Conservation (phyloP, 2,797 vertebrate genomes). For the Ceyx erithaca region DNA sequence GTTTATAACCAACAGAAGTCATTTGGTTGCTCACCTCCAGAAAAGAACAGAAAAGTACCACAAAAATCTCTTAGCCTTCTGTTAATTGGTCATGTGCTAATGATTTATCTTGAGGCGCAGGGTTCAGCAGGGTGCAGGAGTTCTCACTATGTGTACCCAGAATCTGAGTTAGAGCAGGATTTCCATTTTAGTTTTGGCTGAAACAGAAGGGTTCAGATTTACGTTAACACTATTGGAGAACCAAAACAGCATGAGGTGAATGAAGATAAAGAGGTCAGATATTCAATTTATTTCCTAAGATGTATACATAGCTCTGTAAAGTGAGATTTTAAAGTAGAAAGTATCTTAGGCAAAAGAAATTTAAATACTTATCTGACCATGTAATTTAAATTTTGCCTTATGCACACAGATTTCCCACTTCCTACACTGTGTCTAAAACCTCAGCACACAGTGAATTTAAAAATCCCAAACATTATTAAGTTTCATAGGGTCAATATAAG, state of each 20-base stretch:
- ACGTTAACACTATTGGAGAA: neutral
- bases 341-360: neutral
- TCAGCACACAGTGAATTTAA: accelerated
- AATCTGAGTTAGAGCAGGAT: neutral
- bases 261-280: neutral
- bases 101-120: neutral
- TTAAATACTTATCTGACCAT: neutral
- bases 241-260: neutral
- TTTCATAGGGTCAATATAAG: neutral
- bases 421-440: neutral
- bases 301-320: neutral
- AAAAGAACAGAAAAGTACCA: neutral
- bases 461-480: neutral
- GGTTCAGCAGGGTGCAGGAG: neutral
- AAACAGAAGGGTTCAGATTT: neutral
- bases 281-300: neutral
- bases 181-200: neutral
- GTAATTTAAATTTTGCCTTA: neutral
- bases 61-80: neutral
- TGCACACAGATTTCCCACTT: neutral
- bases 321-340: neutral
- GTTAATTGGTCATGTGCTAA: accelerated
- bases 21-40: neutral
- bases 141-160: accelerated
- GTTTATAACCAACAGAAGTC: neutral